A percentile compares a stretch with the other conserved stretches of the same genome.
Evolutionary conservation across 2,888 invertebrate genomes (phyloP).

Genomic region (Leucozona laternaria): DNA sequence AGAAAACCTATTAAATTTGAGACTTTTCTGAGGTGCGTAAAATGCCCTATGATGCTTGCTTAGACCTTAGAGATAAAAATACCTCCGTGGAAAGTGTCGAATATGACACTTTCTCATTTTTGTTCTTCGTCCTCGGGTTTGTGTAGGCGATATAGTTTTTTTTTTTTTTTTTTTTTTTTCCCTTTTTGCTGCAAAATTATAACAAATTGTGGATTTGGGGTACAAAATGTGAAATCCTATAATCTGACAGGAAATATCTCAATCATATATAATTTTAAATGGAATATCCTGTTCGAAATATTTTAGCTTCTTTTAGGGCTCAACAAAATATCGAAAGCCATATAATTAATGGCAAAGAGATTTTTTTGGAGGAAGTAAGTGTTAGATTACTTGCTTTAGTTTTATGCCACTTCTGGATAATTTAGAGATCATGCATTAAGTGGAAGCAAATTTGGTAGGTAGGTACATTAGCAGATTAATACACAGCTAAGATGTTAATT

Average conservation of each 20-base stretch:
- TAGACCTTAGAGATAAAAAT: background rate
- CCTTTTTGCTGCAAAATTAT: conserved; percentile 42
- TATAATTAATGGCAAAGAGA: conserved; percentile 24
- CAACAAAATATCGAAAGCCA: background rate
- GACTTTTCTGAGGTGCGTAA: conserved; percentile 71
- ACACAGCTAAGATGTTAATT: background rate
- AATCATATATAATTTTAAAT: conserved; percentile 37
- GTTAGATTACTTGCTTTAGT: conserved; percentile 38
- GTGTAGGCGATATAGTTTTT: conserved; percentile 44
- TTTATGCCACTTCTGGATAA: background rate
- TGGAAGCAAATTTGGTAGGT: too few relatives aligned
- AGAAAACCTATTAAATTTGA: conserved; percentile 69
- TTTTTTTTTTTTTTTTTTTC: conserved; percentile 2
- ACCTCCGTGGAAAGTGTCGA: conserved; percentile 60
- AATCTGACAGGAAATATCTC: conserved; percentile 74
- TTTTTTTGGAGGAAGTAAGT: conserved; percentile 49
- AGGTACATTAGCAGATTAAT: conserved; percentile 1
- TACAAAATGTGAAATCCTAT: conserved; percentile 58
- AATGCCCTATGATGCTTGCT: conserved; percentile 40
- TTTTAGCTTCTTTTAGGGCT: background rate
- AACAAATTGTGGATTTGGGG: conserved; percentile 60
- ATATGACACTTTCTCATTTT: conserved; percentile 66
- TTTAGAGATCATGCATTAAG: background rate
- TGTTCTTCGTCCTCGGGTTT: conserved; percentile 17
- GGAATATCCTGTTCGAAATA: conserved; percentile 60